phyloP scores from a whole-genome alignment of 30 jellyfish, hydroid and myxozoan genomes.

The Mastigias papua region DNA sequence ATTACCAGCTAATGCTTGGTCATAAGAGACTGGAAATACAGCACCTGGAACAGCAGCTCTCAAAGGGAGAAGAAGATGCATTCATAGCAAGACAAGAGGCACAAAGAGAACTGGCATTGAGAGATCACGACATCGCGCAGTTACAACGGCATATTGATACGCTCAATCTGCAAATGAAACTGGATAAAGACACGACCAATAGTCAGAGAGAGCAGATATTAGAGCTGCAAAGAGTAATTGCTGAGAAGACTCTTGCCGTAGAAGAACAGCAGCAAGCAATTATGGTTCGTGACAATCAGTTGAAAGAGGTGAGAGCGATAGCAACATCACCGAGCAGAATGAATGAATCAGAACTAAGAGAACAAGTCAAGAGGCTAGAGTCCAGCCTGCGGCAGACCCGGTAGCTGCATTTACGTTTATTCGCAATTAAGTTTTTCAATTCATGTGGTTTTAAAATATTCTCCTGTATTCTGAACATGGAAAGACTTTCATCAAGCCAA shows the following conservation, averaged over 20 bases:
- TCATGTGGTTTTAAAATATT: no score
- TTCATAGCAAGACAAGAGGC: conserved; percentile 49
- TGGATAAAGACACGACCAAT: conserved; percentile 63
- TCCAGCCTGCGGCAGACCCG: conserved; percentile 45
- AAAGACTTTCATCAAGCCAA: no score
- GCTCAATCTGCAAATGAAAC: conserved; percentile 35
- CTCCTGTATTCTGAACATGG: no score
- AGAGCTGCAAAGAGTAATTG: conserved; percentile 44
- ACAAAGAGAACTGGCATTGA: conserved; percentile 23
- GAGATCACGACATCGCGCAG: conserved; percentile 32
- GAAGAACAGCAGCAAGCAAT: conserved; percentile 77
- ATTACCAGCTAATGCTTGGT: conserved; percentile 84
- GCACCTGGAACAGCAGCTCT: conserved; percentile 60
- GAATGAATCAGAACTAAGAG: conserved; percentile 37
- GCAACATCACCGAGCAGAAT: conserved; percentile 44
- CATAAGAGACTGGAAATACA: conserved; percentile 87
- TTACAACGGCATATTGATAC: conserved; percentile 32
- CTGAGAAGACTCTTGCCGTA: background rate
- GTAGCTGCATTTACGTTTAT: no score
- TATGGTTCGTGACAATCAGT: conserved; percentile 62
- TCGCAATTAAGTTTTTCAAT: no score
- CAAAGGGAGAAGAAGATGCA: conserved; percentile 15
- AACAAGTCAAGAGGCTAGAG: conserved; percentile 35
- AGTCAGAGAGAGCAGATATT: conserved; percentile 17
- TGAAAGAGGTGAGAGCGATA: conserved; percentile 46